Percentiles rank a stretch among this genome's conserved stretches.
phyloP scores from a whole-genome alignment of 2,888 invertebrate species.

The Patella pellucida region DNA sequence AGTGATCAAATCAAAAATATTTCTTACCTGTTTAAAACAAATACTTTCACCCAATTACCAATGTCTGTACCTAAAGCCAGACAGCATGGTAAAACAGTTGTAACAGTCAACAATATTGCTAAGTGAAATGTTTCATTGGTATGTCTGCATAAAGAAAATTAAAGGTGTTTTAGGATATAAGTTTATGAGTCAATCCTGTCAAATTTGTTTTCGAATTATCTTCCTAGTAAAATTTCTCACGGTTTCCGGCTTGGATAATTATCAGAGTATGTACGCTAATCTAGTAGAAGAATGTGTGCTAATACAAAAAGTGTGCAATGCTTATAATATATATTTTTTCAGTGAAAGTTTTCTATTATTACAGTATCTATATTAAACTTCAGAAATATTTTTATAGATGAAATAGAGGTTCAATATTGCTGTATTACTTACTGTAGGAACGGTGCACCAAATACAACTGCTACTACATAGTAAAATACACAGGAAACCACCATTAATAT shows the following conservation, averaged over 20 bases:
- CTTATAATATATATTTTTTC: too few species aligned
- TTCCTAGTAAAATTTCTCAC: too few species aligned
- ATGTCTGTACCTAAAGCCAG: conserved; percentile 47
- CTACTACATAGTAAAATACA: neutral
- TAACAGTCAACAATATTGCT: conserved; percentile 52
- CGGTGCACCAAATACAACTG: conserved; percentile 4
- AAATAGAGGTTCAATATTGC: too few species aligned
- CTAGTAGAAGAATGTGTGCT: too few species aligned
- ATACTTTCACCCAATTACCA: conserved; percentile 50
- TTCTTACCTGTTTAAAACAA: conserved; percentile 48
- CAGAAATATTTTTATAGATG: too few species aligned
- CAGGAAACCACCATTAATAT: neutral
- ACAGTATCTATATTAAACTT: too few species aligned
- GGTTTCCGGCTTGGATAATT: too few species aligned
- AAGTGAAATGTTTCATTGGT: conserved; percentile 65
- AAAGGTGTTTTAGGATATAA: neutral
- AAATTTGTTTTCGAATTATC: too few species aligned
- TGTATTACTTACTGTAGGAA: neutral
- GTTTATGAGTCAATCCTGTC: too few species aligned
- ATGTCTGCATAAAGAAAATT: conserved; percentile 44
- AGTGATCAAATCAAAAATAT: neutral
- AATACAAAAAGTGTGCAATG: too few species aligned
- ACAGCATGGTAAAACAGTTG: conserved; percentile 51
- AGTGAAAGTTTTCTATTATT: too few species aligned
- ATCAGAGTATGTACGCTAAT: too few species aligned